Evolutionary conservation across 2,797 vertebrate species (phyloP), one percentile per base, ranked within the genome.

Genomic region (Mus minutoides): DNA sequence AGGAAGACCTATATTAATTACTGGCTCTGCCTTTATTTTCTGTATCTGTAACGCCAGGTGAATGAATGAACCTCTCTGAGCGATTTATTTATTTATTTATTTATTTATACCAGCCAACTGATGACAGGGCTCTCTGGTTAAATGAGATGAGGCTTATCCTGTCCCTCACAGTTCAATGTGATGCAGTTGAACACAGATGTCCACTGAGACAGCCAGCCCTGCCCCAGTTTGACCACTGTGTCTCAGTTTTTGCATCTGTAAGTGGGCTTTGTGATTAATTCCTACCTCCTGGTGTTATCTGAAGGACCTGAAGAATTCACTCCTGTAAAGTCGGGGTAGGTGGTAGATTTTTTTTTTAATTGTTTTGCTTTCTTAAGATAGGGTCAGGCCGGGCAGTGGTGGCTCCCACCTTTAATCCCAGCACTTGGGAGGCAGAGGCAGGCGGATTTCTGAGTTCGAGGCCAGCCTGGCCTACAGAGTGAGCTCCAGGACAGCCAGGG

Each of bases 131-230:
- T 40, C 37, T 29, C 52, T 37, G 21, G 2, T 49, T 69, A 49
- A 54, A 67, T 37, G 83, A 91, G 91, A 76, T 6, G 43, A 37
- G 37, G 52, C 6, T 0, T 21, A 11, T 7, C 1, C 0, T 2
- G 54, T 11, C 85, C 83, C 46, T 40, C n/a, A 40, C 34, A 16
- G 43, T 6, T 22, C 26, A 40, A 92, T 11, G 56, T 1, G n/a
- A 60, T 24, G 73, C 34, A 37, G 91, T 13, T 26, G 82, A 64
- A 5, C 1, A 6, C 1, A 31, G 60, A 46, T 7, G 62, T 46
- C 80, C 79, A 56, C 0, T 2, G 76, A 92, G 79, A 62, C 0
- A 0, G 1, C 6, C 0, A 0, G 1, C 6, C 12, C 67, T 14
- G 69, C 16, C 67, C 1, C 0, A 14, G 49, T 21, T 40, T 31